These are phyloP conservation scores for Pardosa pseudoannulata DNA, from an alignment of 2,888 invertebrate species.

Conservation along the genomic window DNA sequence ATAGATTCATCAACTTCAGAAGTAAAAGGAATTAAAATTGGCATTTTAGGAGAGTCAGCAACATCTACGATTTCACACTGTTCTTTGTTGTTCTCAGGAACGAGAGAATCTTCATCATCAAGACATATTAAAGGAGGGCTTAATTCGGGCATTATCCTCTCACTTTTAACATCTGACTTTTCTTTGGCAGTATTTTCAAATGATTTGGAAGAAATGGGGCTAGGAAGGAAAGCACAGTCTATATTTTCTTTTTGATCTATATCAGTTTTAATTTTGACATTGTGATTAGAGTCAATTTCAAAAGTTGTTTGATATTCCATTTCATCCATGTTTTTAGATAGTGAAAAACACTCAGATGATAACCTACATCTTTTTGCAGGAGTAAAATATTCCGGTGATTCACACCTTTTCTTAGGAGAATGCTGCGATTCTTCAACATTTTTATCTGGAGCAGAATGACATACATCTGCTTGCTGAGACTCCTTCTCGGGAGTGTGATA, in stretches of 20 bases:
- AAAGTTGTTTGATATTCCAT: not conserved
- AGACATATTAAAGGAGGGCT: conserved; percentile 24
- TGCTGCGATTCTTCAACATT: too few species aligned
- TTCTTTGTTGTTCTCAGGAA: conserved; percentile 7
- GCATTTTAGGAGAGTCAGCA: conserved; percentile 69
- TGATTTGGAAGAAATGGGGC: not conserved
- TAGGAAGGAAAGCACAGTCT: not conserved
- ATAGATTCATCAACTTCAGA: conserved; percentile 60
- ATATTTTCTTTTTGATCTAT: not conserved
- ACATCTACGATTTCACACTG: conserved; percentile 29
- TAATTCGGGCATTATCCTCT: conserved; percentile 42
- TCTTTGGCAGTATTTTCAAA: not conserved
- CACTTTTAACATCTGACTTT: not conserved
- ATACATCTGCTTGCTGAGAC: not conserved
- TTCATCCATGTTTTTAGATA: too few species aligned
- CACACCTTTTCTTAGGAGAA: too few species aligned
- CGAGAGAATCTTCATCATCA: conserved; percentile 18
- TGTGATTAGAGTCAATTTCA: not conserved
- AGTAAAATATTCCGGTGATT: too few species aligned
- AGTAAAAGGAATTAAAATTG: conserved; percentile 64
- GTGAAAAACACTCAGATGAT: too few species aligned
- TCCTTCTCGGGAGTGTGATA: not conserved
- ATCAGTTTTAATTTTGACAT: not conserved
- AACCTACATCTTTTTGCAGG: too few species aligned
- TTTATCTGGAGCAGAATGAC: too few species aligned